Percentiles rank a stretch among this genome's conserved stretches.
phyloP scores from a whole-genome alignment of 2,113 vertebrate species.

The Pavo muticus region DNA sequence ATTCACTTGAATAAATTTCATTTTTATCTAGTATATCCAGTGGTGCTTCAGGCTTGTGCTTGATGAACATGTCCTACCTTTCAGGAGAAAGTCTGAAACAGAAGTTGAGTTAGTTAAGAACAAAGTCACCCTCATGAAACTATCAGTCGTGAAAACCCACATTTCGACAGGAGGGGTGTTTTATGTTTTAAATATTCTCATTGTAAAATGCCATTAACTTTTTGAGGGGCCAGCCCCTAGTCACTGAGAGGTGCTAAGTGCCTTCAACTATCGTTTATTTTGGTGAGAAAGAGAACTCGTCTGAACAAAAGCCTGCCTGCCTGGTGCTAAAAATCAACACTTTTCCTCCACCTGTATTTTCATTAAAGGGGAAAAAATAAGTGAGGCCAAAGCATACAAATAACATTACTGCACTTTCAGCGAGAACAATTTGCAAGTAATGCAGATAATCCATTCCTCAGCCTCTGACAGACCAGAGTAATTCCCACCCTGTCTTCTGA shows the following conservation, averaged over 20 bases:
- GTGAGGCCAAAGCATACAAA: neutral
- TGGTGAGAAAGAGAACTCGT: neutral
- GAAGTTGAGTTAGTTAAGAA: conserved; percentile 53
- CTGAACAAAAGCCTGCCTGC: neutral
- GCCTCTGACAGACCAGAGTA: conserved; percentile 10
- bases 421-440: conserved; percentile 1
- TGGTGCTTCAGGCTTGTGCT: conserved; percentile 72
- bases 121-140: conserved; percentile 51
- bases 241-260: neutral
- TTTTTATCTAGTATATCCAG: conserved; percentile 77
- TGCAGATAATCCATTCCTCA: neutral
- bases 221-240: neutral
- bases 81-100: conserved; percentile 58
- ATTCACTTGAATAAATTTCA: conserved; percentile 76
- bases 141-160: neutral
- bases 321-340: neutral
- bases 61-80: conserved; percentile 61
- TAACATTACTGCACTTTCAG: conserved; percentile 13
- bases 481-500: neutral
- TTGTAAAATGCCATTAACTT: neutral
- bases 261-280: neutral
- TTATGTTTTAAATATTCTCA: conserved; percentile 6
- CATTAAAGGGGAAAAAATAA: neutral
- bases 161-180: neutral
- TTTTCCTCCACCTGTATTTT: neutral